Evolutionary conservation across 2,113 vertebrate genomes (phyloP).

Genomic region (Labeo rohita): DNA sequence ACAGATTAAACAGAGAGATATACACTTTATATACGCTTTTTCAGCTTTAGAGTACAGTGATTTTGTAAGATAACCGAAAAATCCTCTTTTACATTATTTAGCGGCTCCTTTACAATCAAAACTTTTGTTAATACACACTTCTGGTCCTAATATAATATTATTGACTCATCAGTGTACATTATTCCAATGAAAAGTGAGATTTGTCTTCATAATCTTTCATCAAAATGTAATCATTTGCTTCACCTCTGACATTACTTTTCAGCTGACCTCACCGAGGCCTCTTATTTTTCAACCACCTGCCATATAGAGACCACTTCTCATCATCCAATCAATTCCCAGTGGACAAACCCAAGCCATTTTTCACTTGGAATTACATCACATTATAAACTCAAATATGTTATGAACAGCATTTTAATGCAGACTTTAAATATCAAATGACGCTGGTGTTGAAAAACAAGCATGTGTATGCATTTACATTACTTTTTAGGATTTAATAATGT

Average conservation of each 20-base stretch:
- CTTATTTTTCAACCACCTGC: conserved; percentile 19
- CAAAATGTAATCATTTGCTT: conserved; percentile 29
- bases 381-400: background rate
- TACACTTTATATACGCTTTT: too few species aligned
- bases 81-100: background rate
- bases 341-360: conserved; percentile 4
- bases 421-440: background rate
- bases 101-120: background rate
- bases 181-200: conserved; percentile 6
- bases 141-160: background rate
- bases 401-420: background rate
- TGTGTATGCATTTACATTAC: background rate
- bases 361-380: background rate
- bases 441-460: background rate
- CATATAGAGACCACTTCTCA: conserved; percentile 10
- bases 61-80: background rate
- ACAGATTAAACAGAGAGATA: background rate
- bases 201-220: conserved; percentile 26
- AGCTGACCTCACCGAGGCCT: conserved; percentile 5
- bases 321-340: background rate
- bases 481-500: background rate
- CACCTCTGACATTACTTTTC: conserved; percentile 30
- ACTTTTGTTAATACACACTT: background rate
- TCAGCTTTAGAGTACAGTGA: too few species aligned
- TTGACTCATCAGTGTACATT: background rate